Percentiles rank a stretch among this genome's conserved stretches.
phyloP scores from a whole-genome alignment of 1,140 invertebrate species.

The Babylonia areolata region DNA sequence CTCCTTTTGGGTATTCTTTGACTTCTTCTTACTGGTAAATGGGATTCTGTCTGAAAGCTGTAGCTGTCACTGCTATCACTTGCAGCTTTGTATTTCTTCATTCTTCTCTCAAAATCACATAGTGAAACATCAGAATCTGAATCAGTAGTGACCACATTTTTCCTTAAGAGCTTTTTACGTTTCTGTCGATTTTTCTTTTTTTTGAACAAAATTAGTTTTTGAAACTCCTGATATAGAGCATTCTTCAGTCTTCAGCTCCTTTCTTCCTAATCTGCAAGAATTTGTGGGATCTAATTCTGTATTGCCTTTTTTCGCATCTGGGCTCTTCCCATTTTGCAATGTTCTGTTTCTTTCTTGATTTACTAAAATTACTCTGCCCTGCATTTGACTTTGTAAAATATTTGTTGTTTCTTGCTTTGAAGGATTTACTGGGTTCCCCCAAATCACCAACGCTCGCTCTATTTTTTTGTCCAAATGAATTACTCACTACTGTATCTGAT shows the following conservation, averaged over 20 bases:
- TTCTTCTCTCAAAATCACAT: not conserved
- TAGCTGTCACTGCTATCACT: not conserved
- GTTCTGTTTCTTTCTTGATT: too few species aligned
- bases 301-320: too few species aligned
- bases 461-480: too few species aligned
- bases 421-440: too few species aligned
- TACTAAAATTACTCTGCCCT: not conserved
- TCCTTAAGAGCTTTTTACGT: too few species aligned
- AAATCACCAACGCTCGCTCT: too few species aligned
- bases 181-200: not conserved
- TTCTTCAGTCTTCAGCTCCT: not conserved
- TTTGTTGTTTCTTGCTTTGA: too few species aligned
- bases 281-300: not conserved
- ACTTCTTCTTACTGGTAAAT: not conserved
- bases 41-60: not conserved
- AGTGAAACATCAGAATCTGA: not conserved
- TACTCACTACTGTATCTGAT: too few species aligned
- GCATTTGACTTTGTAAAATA: not conserved
- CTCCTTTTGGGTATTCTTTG: not conserved
- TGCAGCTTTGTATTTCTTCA: not conserved
- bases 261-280: not conserved
- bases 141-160: not conserved
- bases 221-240: not conserved
- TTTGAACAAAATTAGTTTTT: conserved; percentile 1
- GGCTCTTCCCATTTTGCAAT: too few species aligned